phyloP scores from a whole-genome alignment of 2,888 invertebrate genomes.

The Gryllus longicercus region DNA sequence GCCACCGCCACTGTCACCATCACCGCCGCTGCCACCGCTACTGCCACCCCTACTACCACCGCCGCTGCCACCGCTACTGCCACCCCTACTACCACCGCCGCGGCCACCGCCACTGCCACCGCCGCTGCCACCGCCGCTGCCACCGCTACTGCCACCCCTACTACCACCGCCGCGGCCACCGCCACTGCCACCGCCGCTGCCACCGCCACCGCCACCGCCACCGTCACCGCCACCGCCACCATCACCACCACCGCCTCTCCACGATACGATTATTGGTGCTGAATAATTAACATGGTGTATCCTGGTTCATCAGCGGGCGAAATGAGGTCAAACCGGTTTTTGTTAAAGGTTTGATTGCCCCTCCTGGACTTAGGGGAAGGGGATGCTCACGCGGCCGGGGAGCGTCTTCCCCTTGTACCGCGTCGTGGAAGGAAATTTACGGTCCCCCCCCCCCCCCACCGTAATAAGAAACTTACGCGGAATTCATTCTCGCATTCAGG shows the following conservation, averaged over 20 bases:
- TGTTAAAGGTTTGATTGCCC: conserved; percentile 6
- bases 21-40: too few relatives aligned
- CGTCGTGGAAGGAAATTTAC: too few relatives aligned
- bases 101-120: too few relatives aligned
- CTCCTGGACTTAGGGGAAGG: not conserved
- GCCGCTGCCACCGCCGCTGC: not conserved
- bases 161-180: not conserved
- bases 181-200: too few relatives aligned
- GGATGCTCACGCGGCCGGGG: not conserved
- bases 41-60: too few relatives aligned
- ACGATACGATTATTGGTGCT: conserved; percentile 5
- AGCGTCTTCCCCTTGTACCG: too few relatives aligned
- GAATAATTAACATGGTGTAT: not conserved
- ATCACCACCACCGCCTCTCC: not conserved
- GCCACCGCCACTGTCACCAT: too few relatives aligned
- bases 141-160: not conserved
- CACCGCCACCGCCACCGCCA: not conserved
- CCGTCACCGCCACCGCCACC: not conserved
- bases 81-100: too few relatives aligned
- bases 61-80: too few relatives aligned
- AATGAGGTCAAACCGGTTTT: conserved; percentile 9
- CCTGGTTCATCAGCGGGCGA: not conserved
- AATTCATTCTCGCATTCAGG: too few relatives aligned
- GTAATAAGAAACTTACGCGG: too few relatives aligned
- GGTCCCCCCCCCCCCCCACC: too few relatives aligned